Conservation (phyloP, 2,888 invertebrate genomes). For the Ichneumoninae sp. region DNA sequence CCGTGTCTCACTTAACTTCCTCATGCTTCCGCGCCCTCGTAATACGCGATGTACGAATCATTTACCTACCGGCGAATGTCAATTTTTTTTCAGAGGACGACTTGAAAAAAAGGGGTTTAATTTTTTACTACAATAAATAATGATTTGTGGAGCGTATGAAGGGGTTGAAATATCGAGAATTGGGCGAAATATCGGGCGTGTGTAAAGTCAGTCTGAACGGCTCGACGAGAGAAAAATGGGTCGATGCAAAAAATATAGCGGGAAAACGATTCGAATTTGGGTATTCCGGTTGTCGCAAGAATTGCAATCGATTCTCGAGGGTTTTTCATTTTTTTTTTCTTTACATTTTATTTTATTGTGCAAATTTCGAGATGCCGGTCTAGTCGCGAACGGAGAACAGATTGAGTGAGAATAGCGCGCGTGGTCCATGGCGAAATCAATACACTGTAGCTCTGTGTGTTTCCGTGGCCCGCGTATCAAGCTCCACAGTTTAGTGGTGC, state of each 20-base stretch:
- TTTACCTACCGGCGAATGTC: constrained; percentile 38
- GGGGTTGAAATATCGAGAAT: too few species aligned
- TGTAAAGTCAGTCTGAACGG: neutral
- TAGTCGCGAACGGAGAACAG: constrained; percentile 65
- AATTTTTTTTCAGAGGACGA: constrained; percentile 3
- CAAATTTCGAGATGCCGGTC: constrained; percentile 27
- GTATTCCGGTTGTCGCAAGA: constrained; percentile 41
- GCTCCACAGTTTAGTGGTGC: constrained; percentile 47
- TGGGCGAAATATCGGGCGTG: neutral
- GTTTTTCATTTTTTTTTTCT: neutral
- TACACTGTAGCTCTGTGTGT: constrained; percentile 63
- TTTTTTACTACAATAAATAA: neutral
- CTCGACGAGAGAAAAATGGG: neutral
- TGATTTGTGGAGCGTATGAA: too few species aligned
- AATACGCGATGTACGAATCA: constrained; percentile 9
- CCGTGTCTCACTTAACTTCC: constrained; percentile 18
- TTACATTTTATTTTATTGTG: neutral
- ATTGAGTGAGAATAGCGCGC: constrained; percentile 69
- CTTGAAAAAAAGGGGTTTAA: neutral
- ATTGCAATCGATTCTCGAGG: constrained; percentile 64
- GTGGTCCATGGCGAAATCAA: constrained; percentile 73
- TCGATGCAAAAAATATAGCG: neutral
- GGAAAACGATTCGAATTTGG: constrained; percentile 12
- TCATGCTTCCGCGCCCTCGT: constrained; percentile 9
- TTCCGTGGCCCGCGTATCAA: constrained; percentile 44